Evolutionary conservation across 2,888 invertebrate genomes (phyloP).

Genomic region (Euzophera pinguis): DNA sequence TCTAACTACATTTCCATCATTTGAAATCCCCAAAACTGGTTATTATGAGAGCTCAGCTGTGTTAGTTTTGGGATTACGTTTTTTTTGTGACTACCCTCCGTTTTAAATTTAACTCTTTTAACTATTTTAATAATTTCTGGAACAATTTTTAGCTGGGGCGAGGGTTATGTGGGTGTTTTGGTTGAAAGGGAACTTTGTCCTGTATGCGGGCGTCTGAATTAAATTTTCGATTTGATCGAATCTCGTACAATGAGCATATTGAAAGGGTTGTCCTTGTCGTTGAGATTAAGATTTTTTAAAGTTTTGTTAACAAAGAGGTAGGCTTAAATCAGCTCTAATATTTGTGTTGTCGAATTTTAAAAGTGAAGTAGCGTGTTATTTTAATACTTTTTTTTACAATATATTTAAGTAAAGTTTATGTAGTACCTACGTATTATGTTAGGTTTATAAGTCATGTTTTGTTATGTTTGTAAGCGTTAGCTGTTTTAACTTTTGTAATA

Average conservation of each 20-base stretch:
- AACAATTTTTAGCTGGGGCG: conserved; percentile 66
- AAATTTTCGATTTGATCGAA: conserved; percentile 47
- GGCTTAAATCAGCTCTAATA: background rate
- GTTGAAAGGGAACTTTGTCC: conserved; percentile 56
- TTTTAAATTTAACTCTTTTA: conserved; percentile 79
- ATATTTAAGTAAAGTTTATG: too few species aligned
- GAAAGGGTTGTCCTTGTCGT: conserved; percentile 38
- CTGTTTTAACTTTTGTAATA: too few species aligned
- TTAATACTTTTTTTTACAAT: too few species aligned
- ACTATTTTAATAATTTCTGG: conserved; percentile 77
- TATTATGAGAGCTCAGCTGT: conserved; percentile 67
- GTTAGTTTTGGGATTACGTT: conserved; percentile 70
- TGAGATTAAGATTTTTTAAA: conserved; percentile 30
- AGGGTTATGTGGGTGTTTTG: conserved; percentile 57
- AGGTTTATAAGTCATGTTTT: too few species aligned
- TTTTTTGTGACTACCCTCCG: conserved; percentile 59
- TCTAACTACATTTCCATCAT: conserved; percentile 19
- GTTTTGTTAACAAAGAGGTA: background rate
- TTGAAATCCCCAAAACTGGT: conserved; percentile 35
- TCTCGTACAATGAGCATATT: conserved; percentile 18
- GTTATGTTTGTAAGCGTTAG: too few species aligned
- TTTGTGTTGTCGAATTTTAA: background rate
- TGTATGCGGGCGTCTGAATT: conserved; percentile 60
- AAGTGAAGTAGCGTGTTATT: too few species aligned
- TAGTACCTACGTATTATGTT: too few species aligned